Evolutionary conservation across 2,888 invertebrate species (phyloP).

Genomic region (Nomada hirtipes): DNA sequence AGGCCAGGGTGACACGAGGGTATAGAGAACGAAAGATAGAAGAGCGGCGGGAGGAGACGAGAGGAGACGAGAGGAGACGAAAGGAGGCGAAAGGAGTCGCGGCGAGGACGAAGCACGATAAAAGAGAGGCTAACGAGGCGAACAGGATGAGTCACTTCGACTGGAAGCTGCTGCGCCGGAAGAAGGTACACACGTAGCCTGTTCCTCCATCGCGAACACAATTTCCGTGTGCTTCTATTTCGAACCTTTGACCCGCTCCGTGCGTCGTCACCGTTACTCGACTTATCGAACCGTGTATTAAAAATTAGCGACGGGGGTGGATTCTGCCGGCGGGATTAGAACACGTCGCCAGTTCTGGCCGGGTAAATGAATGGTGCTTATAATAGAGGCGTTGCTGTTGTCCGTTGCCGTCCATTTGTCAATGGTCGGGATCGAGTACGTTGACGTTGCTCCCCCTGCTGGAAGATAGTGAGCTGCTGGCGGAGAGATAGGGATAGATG

Average conservation of each 20-base stretch:
- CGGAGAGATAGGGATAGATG: background rate
- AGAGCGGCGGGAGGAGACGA: slow-evolving; percentile 3
- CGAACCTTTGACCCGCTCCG: slow-evolving; percentile 49
- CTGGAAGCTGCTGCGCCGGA: slow-evolving; percentile 83
- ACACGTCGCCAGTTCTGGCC: background rate
- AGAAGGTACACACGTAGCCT: slow-evolving; percentile 77
- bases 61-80: slow-evolving; percentile 11
- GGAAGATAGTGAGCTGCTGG: too few species aligned
- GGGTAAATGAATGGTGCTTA: slow-evolving; percentile 36
- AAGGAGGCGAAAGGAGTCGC: slow-evolving; percentile 47
- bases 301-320: slow-evolving; percentile 55
- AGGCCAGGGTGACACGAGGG: slow-evolving; percentile 60
- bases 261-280: slow-evolving; percentile 60
- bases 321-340: background rate
- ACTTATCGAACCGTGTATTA: slow-evolving; percentile 57
- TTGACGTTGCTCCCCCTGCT: slow-evolving; percentile 12
- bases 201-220: slow-evolving; percentile 44
- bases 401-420: slow-evolving; percentile 50
- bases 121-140: slow-evolving; percentile 65
- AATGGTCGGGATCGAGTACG: slow-evolving; percentile 6
- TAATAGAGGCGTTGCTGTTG: slow-evolving; percentile 39
- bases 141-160: slow-evolving; percentile 83
- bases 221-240: slow-evolving; percentile 53
- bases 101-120: slow-evolving; percentile 45
- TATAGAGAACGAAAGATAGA: slow-evolving; percentile 18